Conservation (phyloP, 2,888 invertebrate species). For the Scaptomyza flava region DNA sequence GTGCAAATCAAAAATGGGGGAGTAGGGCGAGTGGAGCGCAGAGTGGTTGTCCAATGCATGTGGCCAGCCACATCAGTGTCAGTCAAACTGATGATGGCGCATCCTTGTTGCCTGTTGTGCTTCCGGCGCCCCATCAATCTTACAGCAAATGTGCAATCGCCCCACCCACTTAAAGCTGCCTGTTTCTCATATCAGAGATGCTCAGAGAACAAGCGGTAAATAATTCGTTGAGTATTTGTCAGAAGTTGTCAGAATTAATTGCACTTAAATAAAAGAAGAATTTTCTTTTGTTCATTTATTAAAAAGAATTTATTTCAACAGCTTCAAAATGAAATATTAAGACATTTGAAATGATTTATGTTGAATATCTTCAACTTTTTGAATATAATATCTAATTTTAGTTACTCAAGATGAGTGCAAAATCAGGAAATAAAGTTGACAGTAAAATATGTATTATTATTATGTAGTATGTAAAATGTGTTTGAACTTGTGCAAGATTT, state of each 20-base stretch:
- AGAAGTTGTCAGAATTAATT: conserved; percentile 8
- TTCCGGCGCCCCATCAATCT: conserved; percentile 73
- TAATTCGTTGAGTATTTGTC: conserved; percentile 24
- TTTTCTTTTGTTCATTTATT: not conserved
- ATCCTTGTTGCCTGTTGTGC: conserved; percentile 57
- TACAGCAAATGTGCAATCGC: conserved; percentile 43
- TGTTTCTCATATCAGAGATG: conserved; percentile 45
- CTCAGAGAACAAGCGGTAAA: conserved; percentile 17
- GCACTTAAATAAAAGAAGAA: not conserved
- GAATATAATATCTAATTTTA: no score
- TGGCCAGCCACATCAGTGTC: conserved; percentile 56
- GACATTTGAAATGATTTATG: no score
- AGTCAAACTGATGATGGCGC: conserved; percentile 45
- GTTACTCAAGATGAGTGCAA: no score
- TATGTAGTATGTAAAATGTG: not conserved
- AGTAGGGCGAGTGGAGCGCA: not conserved
- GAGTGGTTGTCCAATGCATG: conserved; percentile 42
- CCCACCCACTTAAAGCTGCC: conserved; percentile 39
- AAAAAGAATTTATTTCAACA: not conserved
- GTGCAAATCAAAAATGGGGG: not conserved
- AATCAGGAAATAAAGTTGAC: conserved; percentile 22
- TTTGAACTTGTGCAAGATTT: not conserved
- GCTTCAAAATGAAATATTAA: not conserved
- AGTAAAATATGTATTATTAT: not conserved
- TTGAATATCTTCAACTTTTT: no score